Evolutionary conservation across 2,113 vertebrate species (phyloP).

Genomic region (Orthonyx spaldingii): DNA sequence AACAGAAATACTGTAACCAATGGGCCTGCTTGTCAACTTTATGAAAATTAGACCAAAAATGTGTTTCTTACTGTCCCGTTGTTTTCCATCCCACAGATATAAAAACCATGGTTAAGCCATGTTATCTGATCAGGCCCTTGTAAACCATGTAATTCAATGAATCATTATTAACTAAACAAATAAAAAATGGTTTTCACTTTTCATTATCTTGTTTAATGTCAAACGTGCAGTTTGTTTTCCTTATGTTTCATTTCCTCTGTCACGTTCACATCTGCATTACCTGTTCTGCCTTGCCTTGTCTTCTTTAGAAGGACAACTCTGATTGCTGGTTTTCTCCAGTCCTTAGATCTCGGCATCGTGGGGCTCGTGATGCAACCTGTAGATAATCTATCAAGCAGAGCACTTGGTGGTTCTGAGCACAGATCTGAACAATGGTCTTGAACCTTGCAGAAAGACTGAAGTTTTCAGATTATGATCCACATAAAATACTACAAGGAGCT

Average conservation of each 20-base stretch:
- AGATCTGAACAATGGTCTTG: neutral
- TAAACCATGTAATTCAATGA: neutral
- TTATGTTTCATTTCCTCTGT: neutral
- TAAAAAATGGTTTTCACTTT: neutral
- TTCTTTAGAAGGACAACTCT: neutral
- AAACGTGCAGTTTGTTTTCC: neutral
- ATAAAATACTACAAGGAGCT: neutral
- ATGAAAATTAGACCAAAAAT: neutral
- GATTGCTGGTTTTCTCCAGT: neutral
- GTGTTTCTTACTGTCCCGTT: neutral
- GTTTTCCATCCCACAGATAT: neutral
- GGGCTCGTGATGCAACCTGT: neutral
- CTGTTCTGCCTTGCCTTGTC: neutral
- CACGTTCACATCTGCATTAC: neutral
- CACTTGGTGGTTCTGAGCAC: neutral
- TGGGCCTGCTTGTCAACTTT: neutral
- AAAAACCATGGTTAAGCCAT: neutral
- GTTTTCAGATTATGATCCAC: neutral
- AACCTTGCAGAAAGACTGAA: neutral
- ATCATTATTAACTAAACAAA: neutral
- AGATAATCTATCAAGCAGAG: neutral
- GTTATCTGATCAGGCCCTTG: neutral
- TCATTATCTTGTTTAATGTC: neutral
- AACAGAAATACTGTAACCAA: neutral
- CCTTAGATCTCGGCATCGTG: accelerated